These are phyloP conservation scores for Pachyrhynchus sulphureomaculatus DNA, from an alignment of 1,140 invertebrate species.

Conservation along the genomic window DNA sequence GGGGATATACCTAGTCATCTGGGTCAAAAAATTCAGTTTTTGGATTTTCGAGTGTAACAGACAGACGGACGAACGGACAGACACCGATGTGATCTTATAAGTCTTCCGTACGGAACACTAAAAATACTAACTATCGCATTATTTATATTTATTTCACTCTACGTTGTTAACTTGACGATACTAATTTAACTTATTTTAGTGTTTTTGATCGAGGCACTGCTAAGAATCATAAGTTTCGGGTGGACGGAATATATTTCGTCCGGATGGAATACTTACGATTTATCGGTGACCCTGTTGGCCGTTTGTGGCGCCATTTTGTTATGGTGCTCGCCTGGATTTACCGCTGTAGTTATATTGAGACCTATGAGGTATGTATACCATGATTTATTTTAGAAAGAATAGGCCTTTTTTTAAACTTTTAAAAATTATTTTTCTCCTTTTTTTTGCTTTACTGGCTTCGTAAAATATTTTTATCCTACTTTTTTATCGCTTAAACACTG, in stretches of 20 bases:
- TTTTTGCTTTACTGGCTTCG: too few species aligned
- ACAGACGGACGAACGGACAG: too few species aligned
- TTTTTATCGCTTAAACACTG: too few species aligned
- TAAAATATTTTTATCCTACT: too few species aligned
- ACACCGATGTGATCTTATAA: too few species aligned
- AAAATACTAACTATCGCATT: too few species aligned
- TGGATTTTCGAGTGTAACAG: too few species aligned
- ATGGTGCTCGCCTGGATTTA: conserved; percentile 65
- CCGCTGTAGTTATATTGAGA: conserved; percentile 73
- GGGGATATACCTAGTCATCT: too few species aligned
- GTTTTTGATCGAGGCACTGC: conserved; percentile 71
- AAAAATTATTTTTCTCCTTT: not conserved
- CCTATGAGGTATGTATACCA: conserved; percentile 54
- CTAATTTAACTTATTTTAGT: conserved; percentile 70
- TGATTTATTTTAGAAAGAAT: not conserved
- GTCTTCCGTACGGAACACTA: too few species aligned
- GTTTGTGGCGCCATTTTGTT: conserved; percentile 68
- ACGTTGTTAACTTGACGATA: too few species aligned
- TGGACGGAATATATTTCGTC: conserved; percentile 71
- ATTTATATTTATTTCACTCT: too few species aligned
- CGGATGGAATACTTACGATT: conserved; percentile 87
- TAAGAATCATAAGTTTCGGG: conserved; percentile 76
- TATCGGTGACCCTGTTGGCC: conserved; percentile 70
- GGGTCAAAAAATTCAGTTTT: too few species aligned
- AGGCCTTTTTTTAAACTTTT: not conserved